phyloP scores from a whole-genome alignment of 2,113 vertebrate genomes.

The Tachysurus vachellii region DNA sequence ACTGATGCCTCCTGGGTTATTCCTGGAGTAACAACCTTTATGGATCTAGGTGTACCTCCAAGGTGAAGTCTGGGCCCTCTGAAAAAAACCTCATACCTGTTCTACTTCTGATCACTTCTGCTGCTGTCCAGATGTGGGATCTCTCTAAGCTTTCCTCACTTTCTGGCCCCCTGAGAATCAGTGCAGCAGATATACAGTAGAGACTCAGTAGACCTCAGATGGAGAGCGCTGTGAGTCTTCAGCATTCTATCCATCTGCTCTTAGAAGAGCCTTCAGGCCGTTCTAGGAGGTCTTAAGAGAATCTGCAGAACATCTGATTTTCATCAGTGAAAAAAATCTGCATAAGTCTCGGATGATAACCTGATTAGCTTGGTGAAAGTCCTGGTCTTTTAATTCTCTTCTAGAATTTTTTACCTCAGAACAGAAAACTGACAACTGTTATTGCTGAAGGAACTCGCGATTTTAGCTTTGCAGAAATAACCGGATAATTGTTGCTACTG shows the following conservation, averaged over 20 bases:
- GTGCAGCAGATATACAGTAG: not conserved
- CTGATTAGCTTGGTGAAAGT: not conserved
- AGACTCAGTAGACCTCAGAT: not conserved
- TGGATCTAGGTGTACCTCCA: not conserved
- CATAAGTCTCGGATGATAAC: not conserved
- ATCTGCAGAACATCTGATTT: not conserved
- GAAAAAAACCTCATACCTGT: not conserved
- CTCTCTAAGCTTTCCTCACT: not conserved
- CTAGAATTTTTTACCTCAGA: not conserved
- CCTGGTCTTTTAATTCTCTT: not conserved
- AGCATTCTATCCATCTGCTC: not conserved
- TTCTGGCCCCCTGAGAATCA: not conserved
- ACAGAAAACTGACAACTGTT: not conserved
- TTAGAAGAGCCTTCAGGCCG: not conserved
- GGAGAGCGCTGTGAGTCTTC: not conserved
- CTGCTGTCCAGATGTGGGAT: not conserved
- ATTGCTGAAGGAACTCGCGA: too few species aligned
- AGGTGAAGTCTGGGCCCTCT: not conserved
- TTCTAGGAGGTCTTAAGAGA: not conserved
- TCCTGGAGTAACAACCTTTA: not conserved
- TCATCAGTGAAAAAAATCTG: not conserved
- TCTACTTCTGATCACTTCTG: not conserved
- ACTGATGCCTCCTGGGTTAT: not conserved
- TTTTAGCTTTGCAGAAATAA: not conserved
- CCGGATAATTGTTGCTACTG: not conserved